Conservation (phyloP, 2,113 vertebrate species). For the Ariopsis seemanni region DNA sequence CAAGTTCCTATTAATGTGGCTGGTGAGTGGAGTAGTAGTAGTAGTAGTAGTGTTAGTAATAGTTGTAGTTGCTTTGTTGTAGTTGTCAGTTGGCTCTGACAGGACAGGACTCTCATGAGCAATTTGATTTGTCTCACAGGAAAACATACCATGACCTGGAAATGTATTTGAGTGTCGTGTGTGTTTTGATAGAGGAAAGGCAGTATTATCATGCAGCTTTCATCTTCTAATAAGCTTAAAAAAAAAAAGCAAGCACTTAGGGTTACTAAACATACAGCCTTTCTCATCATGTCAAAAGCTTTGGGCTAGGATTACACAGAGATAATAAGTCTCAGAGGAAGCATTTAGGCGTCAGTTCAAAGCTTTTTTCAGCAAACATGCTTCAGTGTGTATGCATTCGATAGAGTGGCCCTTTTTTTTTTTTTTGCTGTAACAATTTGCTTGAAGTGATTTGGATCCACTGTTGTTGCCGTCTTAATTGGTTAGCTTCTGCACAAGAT, state of each 20-base stretch:
- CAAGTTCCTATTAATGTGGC: too few species aligned
- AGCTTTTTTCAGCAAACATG: neutral
- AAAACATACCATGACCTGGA: neutral
- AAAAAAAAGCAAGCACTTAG: slow-evolving; percentile 7
- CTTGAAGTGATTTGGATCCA: neutral
- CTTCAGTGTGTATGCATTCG: neutral
- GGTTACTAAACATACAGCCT: neutral
- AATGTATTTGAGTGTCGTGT: neutral
- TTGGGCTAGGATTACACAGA: neutral
- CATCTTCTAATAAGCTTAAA: slow-evolving; percentile 14
- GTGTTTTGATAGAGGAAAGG: slow-evolving; percentile 1
- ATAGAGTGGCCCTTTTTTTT: neutral
- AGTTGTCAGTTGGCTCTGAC: too few species aligned
- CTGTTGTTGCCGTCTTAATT: neutral
- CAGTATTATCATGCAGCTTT: neutral
- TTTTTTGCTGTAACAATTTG: neutral
- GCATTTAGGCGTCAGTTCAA: slow-evolving; percentile 5
- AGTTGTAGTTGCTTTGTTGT: neutral
- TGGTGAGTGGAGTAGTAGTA: neutral
- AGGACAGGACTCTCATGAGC: too few species aligned
- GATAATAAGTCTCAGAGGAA: slow-evolving; percentile 13
- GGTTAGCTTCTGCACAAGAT: neutral
- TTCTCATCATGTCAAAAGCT: slow-evolving; percentile 2
- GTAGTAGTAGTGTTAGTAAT: neutral
- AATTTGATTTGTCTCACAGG: too few species aligned